Evolutionary conservation across 1,140 invertebrate genomes (phyloP).

Genomic region (Drosophila orena): DNA sequence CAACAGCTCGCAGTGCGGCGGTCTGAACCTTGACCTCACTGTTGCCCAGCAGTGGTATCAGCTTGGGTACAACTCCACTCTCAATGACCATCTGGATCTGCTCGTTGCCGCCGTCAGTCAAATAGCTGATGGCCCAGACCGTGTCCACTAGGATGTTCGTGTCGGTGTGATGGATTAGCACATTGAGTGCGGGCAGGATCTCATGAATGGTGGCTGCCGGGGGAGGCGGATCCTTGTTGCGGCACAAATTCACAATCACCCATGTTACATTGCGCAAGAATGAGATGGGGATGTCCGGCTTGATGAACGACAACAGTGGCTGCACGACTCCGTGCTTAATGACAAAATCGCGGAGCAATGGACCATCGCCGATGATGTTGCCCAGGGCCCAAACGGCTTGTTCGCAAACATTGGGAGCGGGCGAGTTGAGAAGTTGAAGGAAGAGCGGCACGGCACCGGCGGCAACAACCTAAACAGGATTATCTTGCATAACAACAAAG

Average conservation of each 20-base stretch:
- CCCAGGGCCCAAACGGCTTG: conserved; percentile 99
- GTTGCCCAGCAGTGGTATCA: conserved; percentile 97
- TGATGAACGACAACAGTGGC: conserved; percentile 95
- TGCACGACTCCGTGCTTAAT: conserved; percentile 95
- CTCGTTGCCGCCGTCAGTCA: conserved; percentile 99
- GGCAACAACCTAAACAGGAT: conserved; percentile 91
- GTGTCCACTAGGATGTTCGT: conserved; percentile 99
- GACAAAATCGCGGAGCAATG: conserved; percentile 95
- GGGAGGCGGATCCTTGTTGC: conserved; percentile 97
- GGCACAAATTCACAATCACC: conserved; percentile 98
- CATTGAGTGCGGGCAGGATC: conserved; percentile 96
- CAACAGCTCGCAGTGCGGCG: conserved; percentile 97
- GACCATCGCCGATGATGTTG: conserved; percentile 97
- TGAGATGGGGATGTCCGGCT: conserved; percentile 95
- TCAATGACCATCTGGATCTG: conserved; percentile 99
- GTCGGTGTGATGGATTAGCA: conserved; percentile 97
- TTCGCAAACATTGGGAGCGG: conserved; percentile 99
- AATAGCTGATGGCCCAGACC: conserved; percentile 99
- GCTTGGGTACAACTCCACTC: conserved; percentile 95
- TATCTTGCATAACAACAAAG: not conserved
- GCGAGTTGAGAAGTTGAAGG: conserved; percentile 94
- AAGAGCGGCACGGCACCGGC: conserved; percentile 98
- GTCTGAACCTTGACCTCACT: conserved; percentile 99
- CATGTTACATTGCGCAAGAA: conserved; percentile 99
- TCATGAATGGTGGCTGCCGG: conserved; percentile 94